These are phyloP conservation scores for Cynopterus sphinx DNA, from an alignment of 2,797 vertebrate genomes.

Conservation along the genomic window DNA sequence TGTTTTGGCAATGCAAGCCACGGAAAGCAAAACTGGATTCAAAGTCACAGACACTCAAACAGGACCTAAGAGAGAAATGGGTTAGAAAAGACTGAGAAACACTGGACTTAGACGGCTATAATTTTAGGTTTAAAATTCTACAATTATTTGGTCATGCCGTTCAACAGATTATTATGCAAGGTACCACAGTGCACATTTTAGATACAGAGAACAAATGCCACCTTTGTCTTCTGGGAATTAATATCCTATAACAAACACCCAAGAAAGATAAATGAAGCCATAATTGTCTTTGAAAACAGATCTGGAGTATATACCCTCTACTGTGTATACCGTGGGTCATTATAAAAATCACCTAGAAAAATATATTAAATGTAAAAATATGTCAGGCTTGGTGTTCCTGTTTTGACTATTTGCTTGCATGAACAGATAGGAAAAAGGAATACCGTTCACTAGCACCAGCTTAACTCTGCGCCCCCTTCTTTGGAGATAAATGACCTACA, in stretches of 20 bases:
- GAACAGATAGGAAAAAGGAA: neutral
- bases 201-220: neutral
- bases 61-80: neutral
- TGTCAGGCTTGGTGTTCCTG: neutral
- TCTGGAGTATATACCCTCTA: neutral
- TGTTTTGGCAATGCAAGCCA: neutral
- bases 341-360: slow-evolving; percentile 44
- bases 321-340: neutral
- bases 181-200: neutral
- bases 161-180: neutral
- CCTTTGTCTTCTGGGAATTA: slow-evolving; percentile 44
- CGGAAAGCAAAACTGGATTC: neutral
- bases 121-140: slow-evolving; percentile 11
- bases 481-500: neutral
- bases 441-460: neutral
- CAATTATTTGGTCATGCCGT: neutral
- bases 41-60: neutral
- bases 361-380: neutral
- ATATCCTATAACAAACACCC: slow-evolving; percentile 31
- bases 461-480: neutral
- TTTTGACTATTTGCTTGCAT: neutral
- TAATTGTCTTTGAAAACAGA: neutral
- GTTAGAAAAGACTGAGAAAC: neutral
- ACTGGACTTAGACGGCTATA: neutral
- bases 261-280: neutral